Base-by-base conservation (phyloP, 2,113 vertebrate genomes). In the Lota lota region DNA sequence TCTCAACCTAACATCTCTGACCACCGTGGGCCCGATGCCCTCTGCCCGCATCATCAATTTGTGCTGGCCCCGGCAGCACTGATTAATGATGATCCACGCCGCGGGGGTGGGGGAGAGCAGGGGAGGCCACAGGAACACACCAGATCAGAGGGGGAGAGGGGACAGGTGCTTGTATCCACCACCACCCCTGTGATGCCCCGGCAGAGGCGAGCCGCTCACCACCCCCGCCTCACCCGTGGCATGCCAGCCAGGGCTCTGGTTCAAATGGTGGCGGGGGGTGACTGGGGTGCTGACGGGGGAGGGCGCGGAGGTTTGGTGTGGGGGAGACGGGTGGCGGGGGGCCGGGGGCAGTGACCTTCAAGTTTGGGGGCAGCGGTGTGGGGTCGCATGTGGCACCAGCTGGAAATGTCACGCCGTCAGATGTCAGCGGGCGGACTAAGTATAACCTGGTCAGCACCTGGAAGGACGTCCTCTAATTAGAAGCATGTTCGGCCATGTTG, bases 391-490 rank as follows among this genome's bases (percentile, higher is more conserved):
- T 64, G 60, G 82, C 88, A 87, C 90, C 91, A 91, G 90, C 91
- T 91, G 91, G 90, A 91, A 92, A 92, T 92, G 89, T 90, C 91
- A 92, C 80, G 75, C 87, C 69, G 85, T 89, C 87, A 83, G 90
- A 87, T 90, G 84, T 91, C 89, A 90, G 82, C 77, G 78, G 88
- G 87, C 84, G 86, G 77, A 86, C 88, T 85, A 87, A 88, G 87
- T 87, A 87, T 88, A 91, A 92, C 86, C 84, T 87, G 91, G 89
- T 90, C 88, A 87, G 90, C 90, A 91, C 92, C 89, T 90, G 91
- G 89, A 91, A 92, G 90, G 90, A 91, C 88, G 90, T 91, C 89
- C 89, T 91, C 89, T 92, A 93, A 93, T 92, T 91, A 92, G 87
- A 83, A 90, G 85, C 82, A 82, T 93, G 92, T 91, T 88, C 78